Conservation (phyloP, 2,113 vertebrate species). For the Centropus bengalensis region DNA sequence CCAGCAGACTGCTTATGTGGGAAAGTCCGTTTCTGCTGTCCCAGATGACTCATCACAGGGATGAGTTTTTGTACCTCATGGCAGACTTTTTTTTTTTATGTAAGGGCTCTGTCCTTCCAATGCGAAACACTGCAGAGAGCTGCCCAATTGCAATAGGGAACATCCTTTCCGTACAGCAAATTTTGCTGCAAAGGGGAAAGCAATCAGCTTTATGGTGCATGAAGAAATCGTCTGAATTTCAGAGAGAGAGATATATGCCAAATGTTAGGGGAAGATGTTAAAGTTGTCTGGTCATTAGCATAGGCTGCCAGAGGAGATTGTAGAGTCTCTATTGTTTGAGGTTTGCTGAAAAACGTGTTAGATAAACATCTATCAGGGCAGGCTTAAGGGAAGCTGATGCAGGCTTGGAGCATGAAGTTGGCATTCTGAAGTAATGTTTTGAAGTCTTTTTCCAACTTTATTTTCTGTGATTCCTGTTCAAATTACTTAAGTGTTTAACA, state of each 20-base stretch:
- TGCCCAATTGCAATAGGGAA: slow-evolving; percentile 27
- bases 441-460: not conserved
- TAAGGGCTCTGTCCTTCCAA: not conserved
- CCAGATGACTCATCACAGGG: slow-evolving; percentile 64
- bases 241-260: not conserved
- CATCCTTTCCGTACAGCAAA: not conserved
- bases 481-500: not conserved
- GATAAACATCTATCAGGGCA: not conserved
- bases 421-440: not conserved
- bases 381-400: not conserved
- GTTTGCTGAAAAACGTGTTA: not conserved
- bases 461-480: not conserved
- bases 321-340: not conserved
- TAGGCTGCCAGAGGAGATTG: not conserved
- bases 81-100: not conserved
- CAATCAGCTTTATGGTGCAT: not conserved
- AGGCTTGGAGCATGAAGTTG: not conserved
- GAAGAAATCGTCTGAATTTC: not conserved
- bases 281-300: not conserved
- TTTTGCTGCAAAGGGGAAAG: slow-evolving; percentile 15
- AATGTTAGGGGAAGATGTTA: not conserved
- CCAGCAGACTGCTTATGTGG: slow-evolving; percentile 24
- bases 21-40: slow-evolving; percentile 42
- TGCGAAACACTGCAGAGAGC: slow-evolving; percentile 28
- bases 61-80: slow-evolving; percentile 37